A percentile compares a stretch with the other conserved stretches of the same genome.
Evolutionary conservation across 1,140 invertebrate genomes (phyloP).

Genomic region (Brachionus paranguensis): DNA sequence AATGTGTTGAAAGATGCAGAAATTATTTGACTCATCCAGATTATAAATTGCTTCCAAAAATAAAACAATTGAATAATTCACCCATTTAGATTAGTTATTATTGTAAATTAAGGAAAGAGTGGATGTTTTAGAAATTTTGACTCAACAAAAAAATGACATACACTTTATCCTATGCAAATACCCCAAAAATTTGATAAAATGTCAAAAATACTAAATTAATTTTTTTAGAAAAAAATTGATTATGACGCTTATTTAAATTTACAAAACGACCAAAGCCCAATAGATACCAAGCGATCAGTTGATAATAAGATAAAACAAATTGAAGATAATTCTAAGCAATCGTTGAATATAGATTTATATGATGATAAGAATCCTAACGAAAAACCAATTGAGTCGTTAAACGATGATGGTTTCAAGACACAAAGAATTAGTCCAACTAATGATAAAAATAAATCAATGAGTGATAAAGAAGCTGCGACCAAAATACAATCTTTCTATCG

Average conservation of each 20-base stretch:
- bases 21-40: too few species aligned
- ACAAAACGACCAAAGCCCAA: neutral
- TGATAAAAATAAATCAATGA: neutral
- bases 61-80: neutral
- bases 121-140: neutral
- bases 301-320: neutral
- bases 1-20: too few species aligned
- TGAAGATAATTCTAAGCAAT: neutral
- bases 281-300: neutral
- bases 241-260: neutral
- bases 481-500: slow-evolving; percentile 23
- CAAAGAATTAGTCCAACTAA: slow-evolving; percentile 2
- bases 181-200: neutral
- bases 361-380: neutral
- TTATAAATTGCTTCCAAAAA: neutral
- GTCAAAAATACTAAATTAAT: neutral
- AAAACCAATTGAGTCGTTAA: neutral
- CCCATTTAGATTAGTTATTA: neutral
- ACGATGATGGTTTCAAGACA: neutral
- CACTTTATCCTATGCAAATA: neutral
- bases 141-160: neutral
- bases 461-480: neutral
- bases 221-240: neutral
- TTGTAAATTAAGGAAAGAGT: neutral
- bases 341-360: neutral